Evolutionary conservation across 1,140 invertebrate species (phyloP), one percentile per base, ranked within the genome.

Genomic region (Heliconius congener): DNA sequence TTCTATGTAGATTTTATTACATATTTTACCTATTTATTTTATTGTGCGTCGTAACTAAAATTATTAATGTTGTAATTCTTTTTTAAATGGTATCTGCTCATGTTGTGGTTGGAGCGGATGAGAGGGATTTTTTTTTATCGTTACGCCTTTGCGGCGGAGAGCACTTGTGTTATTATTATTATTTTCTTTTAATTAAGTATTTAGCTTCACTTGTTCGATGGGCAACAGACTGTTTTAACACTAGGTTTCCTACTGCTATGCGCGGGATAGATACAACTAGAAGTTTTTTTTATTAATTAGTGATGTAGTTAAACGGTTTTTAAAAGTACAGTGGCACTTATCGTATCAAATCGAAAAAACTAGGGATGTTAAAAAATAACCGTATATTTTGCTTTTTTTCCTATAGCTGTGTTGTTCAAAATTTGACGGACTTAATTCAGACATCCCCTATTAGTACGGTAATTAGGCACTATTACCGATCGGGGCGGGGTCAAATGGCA

Each of bases 391-490:
- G 57, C 6, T 23, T n/a, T 57, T 23, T 57, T 57, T 57, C n/a
- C 8, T 60, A 30, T 66, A 30, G 13, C 34, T 8, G 6, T 37
- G 6, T 37, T 19, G 18, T 57, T 30, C 13, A 16, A 30, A 66
- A 13, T 66, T 66, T 5, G 27, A 66, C 83, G 86, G 85, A 88
- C 78, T 81, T 87, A 82, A 83, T 82, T 80, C 87, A 83, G 75
- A 83, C 87, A 87, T 85, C 84, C 85, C 60, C 74, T 82, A 82
- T 87, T 87, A 84, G 71, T 82, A 91, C 88, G 88, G 81, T 90
- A 90, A 90, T 91, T 87, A 86, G 83, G 79, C 72, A 34, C 83
- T 76, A 82, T 85, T 88, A 83, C 82, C 82, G 85, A 87, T 88
- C 85, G 73, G 78, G 73, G 83, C 81, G 73, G 84, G 88, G 90